These are phyloP conservation scores for Camponotus fellah DNA, from an alignment of 2,888 invertebrate species.

Conservation along the genomic window DNA sequence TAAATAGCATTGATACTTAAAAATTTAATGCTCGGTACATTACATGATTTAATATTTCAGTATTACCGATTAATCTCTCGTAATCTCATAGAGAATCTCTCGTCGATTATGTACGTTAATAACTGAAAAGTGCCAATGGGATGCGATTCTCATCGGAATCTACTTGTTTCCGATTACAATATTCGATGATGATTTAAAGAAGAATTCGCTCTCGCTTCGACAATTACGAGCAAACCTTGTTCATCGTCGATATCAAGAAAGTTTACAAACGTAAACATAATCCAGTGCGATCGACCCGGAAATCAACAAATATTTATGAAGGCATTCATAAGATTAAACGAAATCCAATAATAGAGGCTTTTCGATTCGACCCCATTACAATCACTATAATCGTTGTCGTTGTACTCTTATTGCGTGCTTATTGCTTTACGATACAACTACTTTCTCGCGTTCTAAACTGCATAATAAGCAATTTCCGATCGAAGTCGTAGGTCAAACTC, in stretches of 20 bases:
- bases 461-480: slow-evolving; percentile 24
- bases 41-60: slow-evolving; percentile 32
- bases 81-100: too few species aligned
- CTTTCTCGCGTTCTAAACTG: slow-evolving; percentile 13
- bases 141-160: background rate
- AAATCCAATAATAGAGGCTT: slow-evolving; percentile 71
- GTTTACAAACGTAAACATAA: slow-evolving; percentile 29
- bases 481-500: background rate
- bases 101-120: background rate
- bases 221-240: background rate
- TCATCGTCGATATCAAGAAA: background rate
- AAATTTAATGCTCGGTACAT: slow-evolving; percentile 9
- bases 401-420: slow-evolving; percentile 9
- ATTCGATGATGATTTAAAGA: slow-evolving; percentile 42
- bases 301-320: slow-evolving; percentile 71
- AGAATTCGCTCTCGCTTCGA: slow-evolving; percentile 12
- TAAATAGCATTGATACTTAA: background rate
- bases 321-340: slow-evolving; percentile 71
- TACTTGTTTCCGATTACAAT: background rate
- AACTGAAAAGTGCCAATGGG: slow-evolving; percentile 9
- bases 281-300: slow-evolving; percentile 48
- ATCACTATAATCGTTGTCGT: slow-evolving; percentile 61
- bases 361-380: slow-evolving; percentile 60
- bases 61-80: background rate
- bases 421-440: slow-evolving; percentile 10